Base-by-base conservation (phyloP, 2,113 vertebrate genomes). In the Datnioides undecimradiatus region DNA sequence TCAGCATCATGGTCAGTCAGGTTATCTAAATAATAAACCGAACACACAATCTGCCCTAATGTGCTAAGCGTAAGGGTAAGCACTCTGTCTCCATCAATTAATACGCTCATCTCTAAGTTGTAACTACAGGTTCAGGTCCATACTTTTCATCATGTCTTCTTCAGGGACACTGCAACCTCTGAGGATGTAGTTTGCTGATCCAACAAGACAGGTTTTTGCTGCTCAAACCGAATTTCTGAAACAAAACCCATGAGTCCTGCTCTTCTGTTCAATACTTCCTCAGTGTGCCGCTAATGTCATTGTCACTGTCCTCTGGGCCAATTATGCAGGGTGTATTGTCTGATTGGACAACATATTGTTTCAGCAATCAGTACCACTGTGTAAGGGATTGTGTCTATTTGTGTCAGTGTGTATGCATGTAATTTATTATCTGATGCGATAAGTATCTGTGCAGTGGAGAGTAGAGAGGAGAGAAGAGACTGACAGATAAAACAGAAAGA, bases 391-490 rank as follows among this genome's bases (percentile, higher is more conserved):
- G 79, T 79, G 86, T 48, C 67, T 73, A 83, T 73, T 79, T 71
- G 83, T 70, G 74, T 69, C 36, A 77, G 80, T 80, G 85, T 79
- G 67, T 66, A 59, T 63, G 85, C 57, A 49, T 65, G 40, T 73
- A 74, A 88, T 87, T 80, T 68, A 80, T 92, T 92, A 92, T 94
- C 93, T 89, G 68, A 75, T 66, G 82, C 57, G 92, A 94, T 94
- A 63, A 87, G 84, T 88, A 94, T 95, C 94, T 90, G 54, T 86
- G 79, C 80, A 57, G 76, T 73, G 84, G 86, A 86, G 85, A 83
- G 73, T 80, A 73, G 89, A 80, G 86, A 79, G 82, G 85, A 88
- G 70, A 88, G 90, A 85, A 86, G 70, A 92, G 91, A 94, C 92
- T 80, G 86, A 71, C 87, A 84, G 92, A 94, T 88, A 80, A 78